Conservation (phyloP, 2,888 invertebrate species). For the Spilosoma lubricipeda region DNA sequence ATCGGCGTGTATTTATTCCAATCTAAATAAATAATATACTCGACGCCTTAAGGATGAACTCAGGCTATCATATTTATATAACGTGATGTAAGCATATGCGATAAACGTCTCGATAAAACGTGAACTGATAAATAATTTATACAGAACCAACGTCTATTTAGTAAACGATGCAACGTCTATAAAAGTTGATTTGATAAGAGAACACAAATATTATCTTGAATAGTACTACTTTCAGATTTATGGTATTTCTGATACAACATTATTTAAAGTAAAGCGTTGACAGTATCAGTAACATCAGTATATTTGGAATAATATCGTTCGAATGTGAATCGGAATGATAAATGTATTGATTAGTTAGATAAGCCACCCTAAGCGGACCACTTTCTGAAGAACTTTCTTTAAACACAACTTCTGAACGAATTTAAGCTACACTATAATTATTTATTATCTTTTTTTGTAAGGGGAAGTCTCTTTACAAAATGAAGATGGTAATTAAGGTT, state of each 20-base stretch:
- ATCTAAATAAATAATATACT: slow-evolving; percentile 8
- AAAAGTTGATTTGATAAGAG: slow-evolving; percentile 32
- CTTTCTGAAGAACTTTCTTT: not conserved
- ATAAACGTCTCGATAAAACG: slow-evolving; percentile 14
- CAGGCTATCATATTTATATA: slow-evolving; percentile 9
- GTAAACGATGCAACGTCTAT: slow-evolving; percentile 28
- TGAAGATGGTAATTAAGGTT: too few species aligned
- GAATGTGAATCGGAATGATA: not conserved
- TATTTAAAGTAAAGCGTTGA: slow-evolving; percentile 8
- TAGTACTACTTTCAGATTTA: slow-evolving; percentile 18
- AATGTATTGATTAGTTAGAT: not conserved
- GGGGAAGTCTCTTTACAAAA: too few species aligned
- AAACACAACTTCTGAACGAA: too few species aligned
- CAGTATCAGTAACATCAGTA: not conserved
- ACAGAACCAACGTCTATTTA: slow-evolving; percentile 22
- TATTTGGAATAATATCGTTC: not conserved
- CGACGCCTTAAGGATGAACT: slow-evolving; percentile 3
- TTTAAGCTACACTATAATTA: too few species aligned
- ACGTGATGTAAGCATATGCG: slow-evolving; percentile 12
- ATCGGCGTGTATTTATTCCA: not conserved
- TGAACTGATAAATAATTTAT: slow-evolving; percentile 37
- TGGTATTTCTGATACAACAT: slow-evolving; percentile 19
- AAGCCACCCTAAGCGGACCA: not conserved
- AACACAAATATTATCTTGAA: slow-evolving; percentile 21
- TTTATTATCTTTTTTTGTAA: too few species aligned